Conservation (phyloP, 1,140 invertebrate species). For the Ips nitidus region DNA sequence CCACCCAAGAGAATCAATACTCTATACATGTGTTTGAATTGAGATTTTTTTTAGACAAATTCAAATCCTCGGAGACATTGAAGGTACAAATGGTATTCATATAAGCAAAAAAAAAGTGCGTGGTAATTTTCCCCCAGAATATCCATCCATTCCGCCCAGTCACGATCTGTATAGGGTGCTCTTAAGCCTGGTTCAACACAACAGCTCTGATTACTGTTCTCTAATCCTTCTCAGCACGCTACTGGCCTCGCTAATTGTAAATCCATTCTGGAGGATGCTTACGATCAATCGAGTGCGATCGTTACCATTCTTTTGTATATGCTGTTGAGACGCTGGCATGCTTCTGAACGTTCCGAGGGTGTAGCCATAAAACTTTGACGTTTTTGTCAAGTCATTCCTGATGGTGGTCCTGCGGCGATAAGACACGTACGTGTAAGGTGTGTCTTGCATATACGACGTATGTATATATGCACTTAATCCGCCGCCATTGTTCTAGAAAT, state of each 20-base stretch:
- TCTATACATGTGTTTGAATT: neutral
- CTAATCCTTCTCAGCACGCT: slow-evolving; percentile 49
- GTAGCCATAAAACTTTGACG: slow-evolving; percentile 29
- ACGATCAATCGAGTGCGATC: slow-evolving; percentile 7
- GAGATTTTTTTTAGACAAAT: neutral
- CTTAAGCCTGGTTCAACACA: slow-evolving; percentile 38
- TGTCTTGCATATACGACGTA: neutral
- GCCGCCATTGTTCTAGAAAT: neutral
- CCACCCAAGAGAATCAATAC: slow-evolving; percentile 12
- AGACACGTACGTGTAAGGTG: slow-evolving; percentile 24
- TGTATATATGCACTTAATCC: too few relatives aligned
- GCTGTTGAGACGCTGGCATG: neutral
- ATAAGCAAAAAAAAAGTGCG: too few relatives aligned
- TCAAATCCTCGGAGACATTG: neutral
- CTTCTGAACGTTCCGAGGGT: slow-evolving; percentile 13
- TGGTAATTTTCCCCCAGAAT: neutral
- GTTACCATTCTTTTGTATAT: neutral
- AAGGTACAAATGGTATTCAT: too few relatives aligned
- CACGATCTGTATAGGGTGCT: slow-evolving; percentile 24
- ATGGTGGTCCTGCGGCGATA: slow-evolving; percentile 28
- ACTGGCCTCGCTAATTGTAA: slow-evolving; percentile 49
- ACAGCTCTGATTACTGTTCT: slow-evolving; percentile 45
- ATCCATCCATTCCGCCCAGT: slow-evolving; percentile 20
- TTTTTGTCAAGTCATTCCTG: slow-evolving; percentile 29
- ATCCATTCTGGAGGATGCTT: slow-evolving; percentile 35